Evolutionary conservation across 2,113 vertebrate genomes (phyloP), one percentile per base, ranked within the genome.

Genomic region (Syngnathus floridae): DNA sequence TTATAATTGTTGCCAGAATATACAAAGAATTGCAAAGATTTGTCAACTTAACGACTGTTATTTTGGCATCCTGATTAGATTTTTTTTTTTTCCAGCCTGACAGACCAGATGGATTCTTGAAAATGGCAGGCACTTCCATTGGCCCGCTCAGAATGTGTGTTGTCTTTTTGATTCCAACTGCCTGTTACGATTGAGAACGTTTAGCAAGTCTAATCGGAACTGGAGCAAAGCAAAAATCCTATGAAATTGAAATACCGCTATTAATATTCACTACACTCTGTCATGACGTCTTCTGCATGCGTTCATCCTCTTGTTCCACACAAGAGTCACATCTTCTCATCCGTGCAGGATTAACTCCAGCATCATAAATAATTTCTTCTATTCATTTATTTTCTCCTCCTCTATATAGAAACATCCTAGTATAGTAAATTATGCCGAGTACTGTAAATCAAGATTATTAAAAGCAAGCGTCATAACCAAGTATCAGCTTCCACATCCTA

Each of bases 381-480:
- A 84, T 80, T 31, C 78, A 81, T 75, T 75, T 73, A 14, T 67
- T 79, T 45, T 76, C 55, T 70, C 74, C 67, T 76, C 73, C 77
- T 88, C 81, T 84, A 86, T 85, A 90, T 88, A 86, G 81, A 88
- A 88, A 88, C 84, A 62, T 68, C 31, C 65, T 71, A 22, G 65
- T 74, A 64, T 14, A 3, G 12, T 1, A 1, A 31, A 55, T 31
- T 31, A 55, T 55, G 12, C 22, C 13, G 12, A 1, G 7, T 51
- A 62, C 36, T 66, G 78, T 81, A 75, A 84, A 84, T 84, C 74
- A 80, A 49, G 65, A 83, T 78, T 79, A 71, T 70, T 80, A 82
- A 77, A 72, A 74, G 17, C 11, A 10, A 43, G 21, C n/a, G 0
- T 41, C 62, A 40, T 58, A 71, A 65, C 69, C 59, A 12, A 35